These are phyloP conservation scores for Oreotrochilus melanogaster DNA, from an alignment of 2,113 vertebrate species.

Conservation along the genomic window DNA sequence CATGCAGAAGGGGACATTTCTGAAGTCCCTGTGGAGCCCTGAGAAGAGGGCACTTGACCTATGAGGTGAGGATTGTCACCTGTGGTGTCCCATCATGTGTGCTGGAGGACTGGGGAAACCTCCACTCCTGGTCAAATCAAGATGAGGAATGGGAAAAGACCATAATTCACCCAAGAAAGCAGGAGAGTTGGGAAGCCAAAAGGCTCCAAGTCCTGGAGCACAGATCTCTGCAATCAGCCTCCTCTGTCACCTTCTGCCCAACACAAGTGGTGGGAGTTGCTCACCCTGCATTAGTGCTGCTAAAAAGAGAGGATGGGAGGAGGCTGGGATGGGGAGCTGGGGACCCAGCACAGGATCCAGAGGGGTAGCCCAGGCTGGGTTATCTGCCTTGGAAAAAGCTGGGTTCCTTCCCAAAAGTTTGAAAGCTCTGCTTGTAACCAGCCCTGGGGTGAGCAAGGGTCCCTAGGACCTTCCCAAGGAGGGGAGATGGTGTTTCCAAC, in stretches of 20 bases:
- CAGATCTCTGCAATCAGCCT: not conserved
- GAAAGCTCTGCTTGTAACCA: not conserved
- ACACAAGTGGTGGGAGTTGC: not conserved
- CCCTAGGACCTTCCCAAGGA: not conserved
- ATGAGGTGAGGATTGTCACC: not conserved
- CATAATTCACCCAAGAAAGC: not conserved
- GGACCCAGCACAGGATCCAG: not conserved
- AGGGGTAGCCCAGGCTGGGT: not conserved
- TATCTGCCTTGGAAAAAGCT: not conserved
- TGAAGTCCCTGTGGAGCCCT: not conserved
- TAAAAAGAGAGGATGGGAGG: accelerated
- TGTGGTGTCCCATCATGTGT: not conserved
- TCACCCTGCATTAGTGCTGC: accelerated
- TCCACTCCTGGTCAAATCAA: not conserved
- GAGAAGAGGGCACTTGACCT: not conserved
- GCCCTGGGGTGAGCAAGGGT: not conserved
- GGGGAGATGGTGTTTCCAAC: not conserved
- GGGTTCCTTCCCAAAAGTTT: not conserved
- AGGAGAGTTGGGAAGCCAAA: not conserved
- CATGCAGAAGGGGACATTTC: not conserved
- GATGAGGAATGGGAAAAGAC: not conserved
- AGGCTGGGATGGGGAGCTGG: not conserved
- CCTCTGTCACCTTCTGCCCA: not conserved
- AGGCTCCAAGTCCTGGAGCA: not conserved
- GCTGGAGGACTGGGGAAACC: not conserved